These are phyloP conservation scores for Ceratina japonica DNA, from an alignment of 1,140 invertebrate genomes.

Conservation along the genomic window DNA sequence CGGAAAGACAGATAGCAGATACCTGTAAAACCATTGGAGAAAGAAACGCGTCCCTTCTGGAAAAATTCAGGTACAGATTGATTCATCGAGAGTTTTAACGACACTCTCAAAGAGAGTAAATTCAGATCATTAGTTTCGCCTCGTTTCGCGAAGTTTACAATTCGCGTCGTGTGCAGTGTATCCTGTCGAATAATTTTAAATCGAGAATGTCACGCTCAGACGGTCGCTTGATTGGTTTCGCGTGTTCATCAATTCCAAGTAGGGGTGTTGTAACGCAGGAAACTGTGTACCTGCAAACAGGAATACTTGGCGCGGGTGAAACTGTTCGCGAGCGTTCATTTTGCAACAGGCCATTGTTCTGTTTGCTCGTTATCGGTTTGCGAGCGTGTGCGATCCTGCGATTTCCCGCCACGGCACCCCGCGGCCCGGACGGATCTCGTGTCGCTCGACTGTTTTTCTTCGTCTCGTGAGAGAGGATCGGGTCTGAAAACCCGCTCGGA, in stretches of 20 bases:
- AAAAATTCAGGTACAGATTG: not conserved
- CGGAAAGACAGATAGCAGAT: not conserved
- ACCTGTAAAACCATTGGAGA: not conserved
- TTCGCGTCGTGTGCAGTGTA: not conserved
- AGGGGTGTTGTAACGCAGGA: constrained; percentile 14
- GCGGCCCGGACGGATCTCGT: not conserved
- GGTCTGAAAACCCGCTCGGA: not conserved
- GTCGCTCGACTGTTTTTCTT: not conserved
- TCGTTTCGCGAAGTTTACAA: not conserved
- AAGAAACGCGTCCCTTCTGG: not conserved
- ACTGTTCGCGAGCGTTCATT: constrained; percentile 11
- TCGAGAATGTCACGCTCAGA: not conserved
- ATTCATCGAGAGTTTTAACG: no score
- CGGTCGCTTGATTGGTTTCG: not conserved
- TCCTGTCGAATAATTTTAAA: not conserved
- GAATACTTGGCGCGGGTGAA: constrained; percentile 21
- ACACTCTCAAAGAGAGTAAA: no score
- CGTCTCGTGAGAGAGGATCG: not conserved
- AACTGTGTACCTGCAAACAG: not conserved
- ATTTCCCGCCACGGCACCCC: no score
- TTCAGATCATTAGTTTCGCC: not conserved
- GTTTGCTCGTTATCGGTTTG: constrained; percentile 4
- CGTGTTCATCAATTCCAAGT: not conserved
- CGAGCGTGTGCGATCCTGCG: not conserved
- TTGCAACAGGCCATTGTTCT: constrained; percentile 20